These are phyloP conservation scores for Drosophila antonietae DNA, from an alignment of 2,888 invertebrate genomes.

Conservation along the genomic window DNA sequence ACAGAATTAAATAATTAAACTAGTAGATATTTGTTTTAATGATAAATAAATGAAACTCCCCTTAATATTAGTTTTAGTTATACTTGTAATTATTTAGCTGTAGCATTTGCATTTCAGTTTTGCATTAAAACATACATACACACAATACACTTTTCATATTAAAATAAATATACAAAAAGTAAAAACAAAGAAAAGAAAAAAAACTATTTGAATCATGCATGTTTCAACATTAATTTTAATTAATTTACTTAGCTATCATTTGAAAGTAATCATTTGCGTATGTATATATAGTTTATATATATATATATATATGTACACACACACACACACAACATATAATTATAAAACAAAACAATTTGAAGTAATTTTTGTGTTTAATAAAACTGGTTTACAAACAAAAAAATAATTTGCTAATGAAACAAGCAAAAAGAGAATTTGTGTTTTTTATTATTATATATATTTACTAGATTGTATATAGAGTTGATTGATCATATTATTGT, in stretches of 20 bases:
- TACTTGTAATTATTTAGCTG: slow-evolving; percentile 60
- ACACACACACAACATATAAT: slow-evolving; percentile 35
- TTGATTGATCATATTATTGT: slow-evolving; percentile 27
- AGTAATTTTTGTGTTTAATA: slow-evolving; percentile 78
- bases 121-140: slow-evolving; percentile 39
- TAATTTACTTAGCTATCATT: slow-evolving; percentile 64
- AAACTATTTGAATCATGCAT: slow-evolving; percentile 60
- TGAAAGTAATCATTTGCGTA: slow-evolving; percentile 73
- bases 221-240: slow-evolving; percentile 61
- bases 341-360: slow-evolving; percentile 59
- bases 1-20: slow-evolving; percentile 30
- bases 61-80: slow-evolving; percentile 40
- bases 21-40: slow-evolving; percentile 42
- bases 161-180: slow-evolving; percentile 15
- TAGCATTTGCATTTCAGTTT: slow-evolving; percentile 72
- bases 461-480: slow-evolving; percentile 59
- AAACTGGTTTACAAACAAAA: slow-evolving; percentile 57
- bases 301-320: slow-evolving; percentile 49
- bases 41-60: slow-evolving; percentile 16
- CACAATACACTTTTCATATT: slow-evolving; percentile 32
- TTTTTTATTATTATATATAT: slow-evolving; percentile 41
- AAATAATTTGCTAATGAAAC: slow-evolving; percentile 55
- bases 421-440: slow-evolving; percentile 60
- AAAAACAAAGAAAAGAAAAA: background rate
- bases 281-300: slow-evolving; percentile 66